Conservation (phyloP, 1,140 invertebrate genomes). For the Heliconius hewitsoni region DNA sequence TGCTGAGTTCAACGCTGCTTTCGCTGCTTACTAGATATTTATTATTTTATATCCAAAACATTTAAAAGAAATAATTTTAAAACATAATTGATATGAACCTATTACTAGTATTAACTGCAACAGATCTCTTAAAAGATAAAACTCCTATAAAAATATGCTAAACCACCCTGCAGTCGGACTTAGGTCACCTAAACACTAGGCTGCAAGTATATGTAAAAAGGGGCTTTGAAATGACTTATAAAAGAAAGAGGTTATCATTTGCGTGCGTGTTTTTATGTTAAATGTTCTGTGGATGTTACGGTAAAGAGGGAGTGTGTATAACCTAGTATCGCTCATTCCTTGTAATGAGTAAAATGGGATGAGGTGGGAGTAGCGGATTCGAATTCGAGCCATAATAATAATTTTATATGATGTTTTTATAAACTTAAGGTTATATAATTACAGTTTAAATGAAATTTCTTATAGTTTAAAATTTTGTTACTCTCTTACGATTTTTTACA, state of each 20-base stretch:
- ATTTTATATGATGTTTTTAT: too few species aligned
- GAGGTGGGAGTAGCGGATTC: not conserved
- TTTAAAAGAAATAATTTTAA: not conserved
- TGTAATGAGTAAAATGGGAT: not conserved
- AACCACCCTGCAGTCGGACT: not conserved
- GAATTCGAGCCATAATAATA: not conserved
- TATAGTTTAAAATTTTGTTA: too few species aligned
- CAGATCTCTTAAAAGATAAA: constrained; percentile 1
- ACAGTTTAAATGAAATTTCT: not conserved
- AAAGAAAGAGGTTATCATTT: constrained; percentile 15
- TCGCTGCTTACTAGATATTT: too few species aligned
- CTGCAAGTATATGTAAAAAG: constrained; percentile 4
- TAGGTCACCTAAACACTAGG: constrained; percentile 3
- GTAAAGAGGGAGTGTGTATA: not conserved
- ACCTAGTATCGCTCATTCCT: not conserved
- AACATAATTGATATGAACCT: not conserved
- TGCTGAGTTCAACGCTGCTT: too few species aligned
- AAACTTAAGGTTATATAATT: too few species aligned
- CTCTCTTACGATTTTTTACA: too few species aligned
- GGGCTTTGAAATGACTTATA: constrained; percentile 2
- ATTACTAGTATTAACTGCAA: not conserved
- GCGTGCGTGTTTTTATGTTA: constrained; percentile 8
- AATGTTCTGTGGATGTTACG: constrained; percentile 8
- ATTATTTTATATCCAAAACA: not conserved
- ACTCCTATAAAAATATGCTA: not conserved